These are phyloP conservation scores for Portunus trituberculatus DNA, from an alignment of 1,140 invertebrate genomes.

Conservation along the genomic window DNA sequence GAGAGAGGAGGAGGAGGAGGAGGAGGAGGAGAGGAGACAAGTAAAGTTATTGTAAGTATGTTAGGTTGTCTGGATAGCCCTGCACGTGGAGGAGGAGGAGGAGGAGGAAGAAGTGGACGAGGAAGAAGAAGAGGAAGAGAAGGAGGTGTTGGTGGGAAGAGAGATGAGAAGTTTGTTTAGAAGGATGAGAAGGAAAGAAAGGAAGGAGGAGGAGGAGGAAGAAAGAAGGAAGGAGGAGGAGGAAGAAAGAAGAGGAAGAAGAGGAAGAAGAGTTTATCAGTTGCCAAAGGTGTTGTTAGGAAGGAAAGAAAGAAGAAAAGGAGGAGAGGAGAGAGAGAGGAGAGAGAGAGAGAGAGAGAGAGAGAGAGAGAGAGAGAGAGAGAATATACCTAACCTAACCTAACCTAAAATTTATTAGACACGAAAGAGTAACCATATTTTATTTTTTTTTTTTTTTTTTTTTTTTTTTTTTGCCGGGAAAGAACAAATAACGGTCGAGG, in stretches of 20 bases:
- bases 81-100: too few species aligned
- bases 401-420: too few species aligned
- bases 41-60: background rate
- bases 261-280: too few species aligned
- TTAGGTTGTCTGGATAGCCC: background rate
- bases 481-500: background rate
- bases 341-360: background rate
- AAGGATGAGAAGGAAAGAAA: too few species aligned
- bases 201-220: too few species aligned
- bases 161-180: too few species aligned
- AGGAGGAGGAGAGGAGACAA: background rate
- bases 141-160: background rate
- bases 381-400: too few species aligned
- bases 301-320: background rate
- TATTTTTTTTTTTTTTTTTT: too few species aligned
- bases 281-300: too few species aligned
- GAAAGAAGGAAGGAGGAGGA: too few species aligned
- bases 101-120: background rate
- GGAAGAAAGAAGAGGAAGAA: too few species aligned
- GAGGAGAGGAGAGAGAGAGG: background rate
- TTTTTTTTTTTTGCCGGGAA: background rate
- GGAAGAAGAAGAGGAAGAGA: background rate
- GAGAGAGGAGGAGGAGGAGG: background rate
- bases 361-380: background rate
- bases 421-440: too few species aligned